Evolutionary conservation across 2,113 vertebrate species (phyloP), one percentile per base, ranked within the genome.

Genomic region (Zosterops lateralis): DNA sequence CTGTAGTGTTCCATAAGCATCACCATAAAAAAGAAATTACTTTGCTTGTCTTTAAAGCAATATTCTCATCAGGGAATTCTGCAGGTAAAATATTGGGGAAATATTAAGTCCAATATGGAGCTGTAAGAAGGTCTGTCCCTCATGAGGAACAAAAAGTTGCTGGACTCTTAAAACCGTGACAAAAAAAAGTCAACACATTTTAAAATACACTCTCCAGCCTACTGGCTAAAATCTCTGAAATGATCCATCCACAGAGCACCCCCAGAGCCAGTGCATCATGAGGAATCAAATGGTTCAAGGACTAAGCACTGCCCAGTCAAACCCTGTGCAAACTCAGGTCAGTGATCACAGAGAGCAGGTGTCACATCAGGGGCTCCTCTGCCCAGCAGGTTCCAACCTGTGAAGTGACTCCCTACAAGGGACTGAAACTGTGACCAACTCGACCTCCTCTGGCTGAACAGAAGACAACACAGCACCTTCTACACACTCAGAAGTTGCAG

Each of bases 41-140:
- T 74, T 68, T 64, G 12, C n/a, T n/a, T 50, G 10, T 32, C 38
- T 89, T 77, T 51, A 74, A 77, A 77, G 17, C 19, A 89, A 20
- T 13, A 32, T 21, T 67, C 16, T 77, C 7, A 26, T 67, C 4
- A 71, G 61, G 40, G 74, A 84, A 80, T 45, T 71, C 29, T n/a
- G 36, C 31, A 56, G 14, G 28, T 56, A 74, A 42, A 77, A 64
- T 21, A 24, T 7, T n/a, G 17, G 8, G 31, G 14, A 80, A 45
- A 42, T 3, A 8, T 12, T 3, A 34, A 80, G 25, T 54, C 10
- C 3, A 26, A 3, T 3, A 26, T 1, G 1, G 29, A 53, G 14
- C 7, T 42, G 2, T 31, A 67, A 66, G 67, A 57, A 73, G 17
- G 40, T 7, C 24, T 1, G 6, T 47, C 12, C 19, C 12, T 16